Base-by-base conservation (phyloP, 2,113 vertebrate species). In the Nerophis lumbriciformis region DNA sequence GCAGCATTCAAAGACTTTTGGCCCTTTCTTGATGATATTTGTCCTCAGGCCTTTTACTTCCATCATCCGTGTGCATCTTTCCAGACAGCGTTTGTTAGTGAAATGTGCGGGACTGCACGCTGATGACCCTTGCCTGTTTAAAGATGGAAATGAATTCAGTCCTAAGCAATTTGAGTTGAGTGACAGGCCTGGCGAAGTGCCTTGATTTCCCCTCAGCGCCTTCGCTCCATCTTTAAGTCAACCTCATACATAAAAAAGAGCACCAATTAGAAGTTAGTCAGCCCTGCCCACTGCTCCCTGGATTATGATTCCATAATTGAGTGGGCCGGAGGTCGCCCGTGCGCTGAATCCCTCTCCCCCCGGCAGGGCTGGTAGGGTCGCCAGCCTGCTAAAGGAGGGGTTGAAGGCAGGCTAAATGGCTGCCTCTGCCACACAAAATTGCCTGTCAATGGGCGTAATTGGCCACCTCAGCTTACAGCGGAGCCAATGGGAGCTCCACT, bases 401-500 rank as follows among this genome's bases (percentile, higher is more conserved):
- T 66, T 81, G 85, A 88, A 73, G 81, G 71, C 68, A 75, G 42
- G 64, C 72, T 87, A 87, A 12, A 86, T 80, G 78, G 81, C 76
- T 79, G 77, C 73, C 73, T 75, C 68, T 69, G 65, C 65, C 66
- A 11, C 67, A 76, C 68, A 81, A 80, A 86, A 84, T 86, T 83
- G 80, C 77, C 77, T 82, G 83, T 84, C 84, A 81, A 74, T 86
- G 78, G 81, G 69, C 53, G 74, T 86, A 86, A 84, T 86, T 85
- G 78, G 73, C 51, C 75, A 78, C 74, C 13, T 72, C 71, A 28
- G 28, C 28, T 28, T 28, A 28, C 1, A 28, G 28, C 28, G 28
- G 28, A 28, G 28, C 28, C 28, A 28, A 28, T 28, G 4, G 3
- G 28, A 28, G 28, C 28, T 28, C 28, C 28, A 28, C 28, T 28